Base-by-base conservation (phyloP, 2,888 invertebrate genomes). In the Parnassius smintheus region DNA sequence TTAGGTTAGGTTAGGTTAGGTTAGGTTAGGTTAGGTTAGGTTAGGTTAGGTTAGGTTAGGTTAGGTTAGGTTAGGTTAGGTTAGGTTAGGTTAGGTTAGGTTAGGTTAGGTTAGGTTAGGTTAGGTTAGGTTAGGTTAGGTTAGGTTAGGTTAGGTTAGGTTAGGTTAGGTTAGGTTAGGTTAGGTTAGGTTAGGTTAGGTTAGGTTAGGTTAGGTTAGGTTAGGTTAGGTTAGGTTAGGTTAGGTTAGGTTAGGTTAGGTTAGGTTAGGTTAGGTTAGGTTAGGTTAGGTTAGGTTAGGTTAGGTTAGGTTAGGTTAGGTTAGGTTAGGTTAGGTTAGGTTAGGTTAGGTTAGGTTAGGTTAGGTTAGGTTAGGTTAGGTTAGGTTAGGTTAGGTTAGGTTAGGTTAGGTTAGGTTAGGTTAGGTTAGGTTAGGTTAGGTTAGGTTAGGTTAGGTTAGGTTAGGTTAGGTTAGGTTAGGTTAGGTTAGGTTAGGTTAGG, bases 1-100 rank as follows among this genome's bases (percentile, higher is more conserved):
- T 68, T 70, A 64, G 69, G 70, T 69, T 69, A 68, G 69, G 71
- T 71, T 71, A 67, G 69, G 71, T 71, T 71, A 68, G 69, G 70
- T 67, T 69, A 65, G 66, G 66, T 67, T 69, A 65, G 68, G 66
- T 68, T 68, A 63, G 62, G 68, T 62, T 67, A 64, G 67, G 69
- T 70, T 70, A 70, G 68, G 68, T 66, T 67, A 64, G 66, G 65
- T 66, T 66, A 64, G 67, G 68, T 69, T 69, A 69, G 69, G 69
- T 69, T 69, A 67, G 69, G 70, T 67, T 68, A 70, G 68, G 68
- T 68, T 69, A 66, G 67, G 67, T 67, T 67, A 67, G 69, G 69
- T 67, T 67, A 67, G 67, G 67, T 67, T 66, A 68, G 66, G 66
- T 67, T 67, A 66, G 68, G 68, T 70, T 70, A 25, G 25, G 25